Conservation (phyloP, 2,888 invertebrate species). For the Rhyacophila evoluta region DNA sequence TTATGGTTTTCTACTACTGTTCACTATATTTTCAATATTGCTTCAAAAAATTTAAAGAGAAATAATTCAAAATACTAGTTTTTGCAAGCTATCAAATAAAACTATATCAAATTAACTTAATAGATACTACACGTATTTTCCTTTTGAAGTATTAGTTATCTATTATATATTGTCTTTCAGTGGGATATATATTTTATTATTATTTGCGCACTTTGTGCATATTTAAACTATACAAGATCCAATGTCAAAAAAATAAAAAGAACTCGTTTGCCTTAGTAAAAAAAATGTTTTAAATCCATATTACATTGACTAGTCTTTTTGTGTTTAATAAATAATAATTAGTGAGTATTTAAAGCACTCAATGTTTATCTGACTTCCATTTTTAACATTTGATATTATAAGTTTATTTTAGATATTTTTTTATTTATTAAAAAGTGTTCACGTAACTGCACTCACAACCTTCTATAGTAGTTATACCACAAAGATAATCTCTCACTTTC, state of each 20-base stretch:
- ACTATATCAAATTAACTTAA: no score
- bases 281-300: neutral
- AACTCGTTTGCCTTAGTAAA: no score
- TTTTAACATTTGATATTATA: neutral
- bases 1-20: neutral
- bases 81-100: no score
- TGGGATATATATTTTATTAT: no score
- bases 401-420: neutral
- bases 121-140: no score
- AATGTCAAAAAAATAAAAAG: no score
- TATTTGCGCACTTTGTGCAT: no score
- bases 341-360: neutral
- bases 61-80: no score
- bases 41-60: no score
- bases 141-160: no score
- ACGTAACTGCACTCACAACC: conserved; percentile 17
- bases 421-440: neutral
- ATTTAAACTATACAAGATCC: neutral
- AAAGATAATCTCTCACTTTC: neutral
- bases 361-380: conserved; percentile 6
- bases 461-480: neutral
- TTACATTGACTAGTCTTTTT: neutral
- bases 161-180: no score
- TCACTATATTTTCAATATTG: neutral
- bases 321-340: no score